A percentile compares a stretch with the other conserved stretches of the same genome.
Evolutionary conservation across 2,888 invertebrate species (phyloP).

Genomic region (Cybosia mesomella): DNA sequence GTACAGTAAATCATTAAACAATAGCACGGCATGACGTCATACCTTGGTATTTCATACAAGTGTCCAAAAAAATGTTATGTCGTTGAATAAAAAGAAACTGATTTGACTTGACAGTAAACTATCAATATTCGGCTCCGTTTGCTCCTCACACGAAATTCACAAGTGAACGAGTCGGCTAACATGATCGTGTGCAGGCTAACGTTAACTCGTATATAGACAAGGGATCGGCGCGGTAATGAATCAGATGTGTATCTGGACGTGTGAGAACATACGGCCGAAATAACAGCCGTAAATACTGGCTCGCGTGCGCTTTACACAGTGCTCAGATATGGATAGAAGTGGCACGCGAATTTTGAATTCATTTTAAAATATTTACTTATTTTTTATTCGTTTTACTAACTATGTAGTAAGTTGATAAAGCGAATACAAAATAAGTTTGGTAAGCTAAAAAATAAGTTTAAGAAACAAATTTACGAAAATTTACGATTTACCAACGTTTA

Average conservation of each 20-base stretch:
- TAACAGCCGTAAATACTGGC: constrained; percentile 83
- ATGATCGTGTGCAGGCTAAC: constrained; percentile 42
- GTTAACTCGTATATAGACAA: constrained; percentile 61
- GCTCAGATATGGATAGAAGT: constrained; percentile 57
- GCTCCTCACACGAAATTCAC: constrained; percentile 3
- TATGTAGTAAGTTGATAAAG: too few species aligned
- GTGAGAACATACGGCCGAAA: constrained; percentile 87
- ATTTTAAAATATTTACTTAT: background rate
- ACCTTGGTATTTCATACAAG: background rate
- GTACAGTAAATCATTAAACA: background rate
- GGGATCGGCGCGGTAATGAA: constrained; percentile 81
- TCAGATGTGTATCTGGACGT: constrained; percentile 86
- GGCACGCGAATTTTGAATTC: constrained; percentile 29
- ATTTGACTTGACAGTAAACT: too few species aligned
- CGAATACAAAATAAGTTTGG: too few species aligned
- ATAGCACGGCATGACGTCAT: background rate
- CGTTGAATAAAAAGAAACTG: too few species aligned
- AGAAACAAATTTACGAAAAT: background rate
- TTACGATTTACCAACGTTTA: background rate
- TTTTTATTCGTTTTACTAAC: background rate
- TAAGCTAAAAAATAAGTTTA: too few species aligned
- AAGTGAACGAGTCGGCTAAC: constrained; percentile 17
- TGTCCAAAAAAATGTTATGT: background rate
- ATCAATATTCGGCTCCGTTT: too few species aligned
- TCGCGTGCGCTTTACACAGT: constrained; percentile 74